These are phyloP conservation scores for Heliothis subflexa DNA, from an alignment of 1,140 invertebrate genomes.

Conservation along the genomic window DNA sequence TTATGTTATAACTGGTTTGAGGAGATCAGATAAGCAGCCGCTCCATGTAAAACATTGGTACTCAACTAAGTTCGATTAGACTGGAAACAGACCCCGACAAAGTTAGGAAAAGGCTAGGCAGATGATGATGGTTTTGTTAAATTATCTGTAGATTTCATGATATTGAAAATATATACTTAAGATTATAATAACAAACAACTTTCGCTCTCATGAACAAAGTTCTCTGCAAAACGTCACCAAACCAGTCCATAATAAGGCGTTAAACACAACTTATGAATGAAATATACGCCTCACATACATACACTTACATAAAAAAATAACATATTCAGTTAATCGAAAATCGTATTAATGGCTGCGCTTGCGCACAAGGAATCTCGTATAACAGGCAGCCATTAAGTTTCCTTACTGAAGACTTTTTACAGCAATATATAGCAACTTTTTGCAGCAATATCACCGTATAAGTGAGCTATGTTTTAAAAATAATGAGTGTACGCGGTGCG, in stretches of 20 bases:
- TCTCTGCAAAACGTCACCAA: neutral
- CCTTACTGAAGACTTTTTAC: constrained; percentile 59
- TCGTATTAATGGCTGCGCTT: constrained; percentile 35
- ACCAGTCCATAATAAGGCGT: constrained; percentile 22
- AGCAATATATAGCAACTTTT: constrained; percentile 66
- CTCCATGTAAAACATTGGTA: too few species aligned
- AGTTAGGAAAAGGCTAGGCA: neutral
- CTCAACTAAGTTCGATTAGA: too few species aligned
- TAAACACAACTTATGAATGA: constrained; percentile 35
- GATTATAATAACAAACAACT: neutral
- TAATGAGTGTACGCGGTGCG: constrained; percentile 45
- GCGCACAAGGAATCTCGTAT: constrained; percentile 47
- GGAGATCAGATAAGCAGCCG: too few species aligned
- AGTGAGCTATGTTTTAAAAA: constrained; percentile 49
- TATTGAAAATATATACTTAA: neutral
- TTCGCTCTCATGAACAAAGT: neutral
- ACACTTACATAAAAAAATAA: constrained; percentile 7
- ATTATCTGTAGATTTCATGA: too few species aligned
- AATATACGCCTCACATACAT: constrained; percentile 28
- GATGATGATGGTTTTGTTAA: neutral
- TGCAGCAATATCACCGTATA: constrained; percentile 67
- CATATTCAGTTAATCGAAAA: constrained; percentile 35
- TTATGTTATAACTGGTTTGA: too few species aligned
- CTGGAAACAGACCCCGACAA: neutral
- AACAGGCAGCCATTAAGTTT: constrained; percentile 56